Percentiles rank a stretch among this genome's conserved stretches.
These are phyloP conservation scores for Pipistrellus kuhlii DNA, from an alignment of 2,797 vertebrate species.

Conservation along the genomic window DNA sequence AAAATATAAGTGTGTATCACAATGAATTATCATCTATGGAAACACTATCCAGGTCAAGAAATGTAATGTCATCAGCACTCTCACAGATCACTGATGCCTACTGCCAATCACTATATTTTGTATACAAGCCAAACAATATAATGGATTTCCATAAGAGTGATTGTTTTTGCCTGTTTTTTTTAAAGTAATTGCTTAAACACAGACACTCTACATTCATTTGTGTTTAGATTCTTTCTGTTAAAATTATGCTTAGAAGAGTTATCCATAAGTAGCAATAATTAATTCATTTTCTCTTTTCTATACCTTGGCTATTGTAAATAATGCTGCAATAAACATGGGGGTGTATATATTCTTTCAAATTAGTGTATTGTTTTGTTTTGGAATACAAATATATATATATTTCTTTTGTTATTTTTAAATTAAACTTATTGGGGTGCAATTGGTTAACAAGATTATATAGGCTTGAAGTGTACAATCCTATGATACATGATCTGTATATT, in stretches of 20 bases:
- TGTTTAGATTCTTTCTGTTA: neutral
- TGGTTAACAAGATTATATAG: neutral
- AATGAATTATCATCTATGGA: neutral
- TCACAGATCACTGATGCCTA: fast-evolving
- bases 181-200: neutral
- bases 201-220: neutral
- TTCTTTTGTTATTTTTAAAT: neutral
- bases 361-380: neutral
- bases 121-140: neutral
- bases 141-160: neutral
- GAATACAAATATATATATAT: neutral
- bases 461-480: neutral
- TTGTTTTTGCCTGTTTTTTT: neutral
- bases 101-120: neutral
- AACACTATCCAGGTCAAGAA: neutral
- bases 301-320: neutral
- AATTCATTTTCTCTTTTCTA: neutral
- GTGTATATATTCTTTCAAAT: neutral
- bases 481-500: neutral
- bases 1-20: neutral
- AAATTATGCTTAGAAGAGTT: neutral
- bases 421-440: neutral
- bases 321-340: neutral
- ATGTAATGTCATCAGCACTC: neutral
- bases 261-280: neutral